phyloP scores from a whole-genome alignment of 1,140 invertebrate genomes.

The Macrosteles quadrilineatus region DNA sequence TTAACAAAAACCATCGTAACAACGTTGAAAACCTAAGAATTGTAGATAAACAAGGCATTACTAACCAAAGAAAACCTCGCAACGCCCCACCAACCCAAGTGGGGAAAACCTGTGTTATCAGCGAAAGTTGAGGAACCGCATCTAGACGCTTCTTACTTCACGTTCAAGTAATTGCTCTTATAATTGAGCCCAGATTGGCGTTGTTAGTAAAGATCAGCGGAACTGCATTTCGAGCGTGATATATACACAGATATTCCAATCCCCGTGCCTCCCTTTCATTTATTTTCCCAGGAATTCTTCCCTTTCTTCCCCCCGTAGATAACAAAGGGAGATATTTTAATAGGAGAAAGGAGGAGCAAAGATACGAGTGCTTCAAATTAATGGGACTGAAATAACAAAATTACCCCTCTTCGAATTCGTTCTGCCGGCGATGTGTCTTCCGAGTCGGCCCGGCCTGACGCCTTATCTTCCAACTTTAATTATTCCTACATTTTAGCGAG shows the following conservation, averaged over 20 bases:
- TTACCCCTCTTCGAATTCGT: constrained; percentile 17
- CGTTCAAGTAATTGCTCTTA: neutral
- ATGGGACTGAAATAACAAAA: constrained; percentile 23
- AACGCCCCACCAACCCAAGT: too few relatives aligned
- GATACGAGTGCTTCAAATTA: constrained; percentile 18
- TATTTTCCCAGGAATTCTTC: neutral
- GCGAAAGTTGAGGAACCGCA: too few relatives aligned
- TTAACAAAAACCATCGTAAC: too few relatives aligned
- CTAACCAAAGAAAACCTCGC: too few relatives aligned
- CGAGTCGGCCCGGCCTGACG: neutral
- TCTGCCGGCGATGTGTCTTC: constrained; percentile 11
- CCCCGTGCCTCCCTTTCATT: neutral
- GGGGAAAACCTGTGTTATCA: too few relatives aligned
- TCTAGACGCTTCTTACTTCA: neutral
- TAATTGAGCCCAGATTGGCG: constrained; percentile 11
- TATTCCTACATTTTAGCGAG: neutral
- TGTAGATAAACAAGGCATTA: too few relatives aligned
- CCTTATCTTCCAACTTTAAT: constrained; percentile 18
- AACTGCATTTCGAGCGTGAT: constrained; percentile 8
- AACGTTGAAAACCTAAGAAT: too few relatives aligned
- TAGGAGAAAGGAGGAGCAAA: constrained; percentile 2
- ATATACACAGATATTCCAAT: constrained; percentile 11
- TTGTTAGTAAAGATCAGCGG: constrained; percentile 10
- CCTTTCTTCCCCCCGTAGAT: neutral
- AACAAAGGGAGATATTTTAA: constrained; percentile 25